Evolutionary conservation across 2,113 vertebrate genomes (phyloP).

Genomic region (Triplophysa siluroides): DNA sequence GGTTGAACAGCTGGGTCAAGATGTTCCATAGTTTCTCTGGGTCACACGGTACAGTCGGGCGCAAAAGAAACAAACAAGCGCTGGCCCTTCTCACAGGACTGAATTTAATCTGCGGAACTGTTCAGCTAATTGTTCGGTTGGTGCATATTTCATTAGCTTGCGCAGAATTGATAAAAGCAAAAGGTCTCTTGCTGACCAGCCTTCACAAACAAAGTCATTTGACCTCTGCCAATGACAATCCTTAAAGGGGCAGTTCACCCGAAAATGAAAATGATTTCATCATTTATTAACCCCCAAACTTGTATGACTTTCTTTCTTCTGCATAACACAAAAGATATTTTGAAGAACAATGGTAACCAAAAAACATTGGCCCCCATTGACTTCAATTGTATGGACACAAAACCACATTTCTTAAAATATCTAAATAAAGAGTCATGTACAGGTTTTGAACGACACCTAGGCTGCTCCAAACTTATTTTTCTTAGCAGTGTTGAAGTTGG

Average conservation of each 20-base stretch:
- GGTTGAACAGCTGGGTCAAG: conserved; percentile 33
- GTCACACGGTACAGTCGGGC: conserved; percentile 13
- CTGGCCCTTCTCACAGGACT: conserved; percentile 15
- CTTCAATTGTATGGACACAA: no score
- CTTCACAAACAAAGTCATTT: not conserved
- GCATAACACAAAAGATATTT: no score
- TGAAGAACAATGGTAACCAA: no score
- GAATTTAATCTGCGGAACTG: conserved; percentile 57
- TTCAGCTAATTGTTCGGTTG: conserved; percentile 63
- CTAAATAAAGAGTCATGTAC: no score
- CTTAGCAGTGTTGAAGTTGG: not conserved
- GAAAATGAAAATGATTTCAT: no score
- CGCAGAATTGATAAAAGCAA: conserved; percentile 65
- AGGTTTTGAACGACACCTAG: no score
- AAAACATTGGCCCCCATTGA: no score
- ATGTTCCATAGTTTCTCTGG: conserved; percentile 18
- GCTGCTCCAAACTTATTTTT: no score
- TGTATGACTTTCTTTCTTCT: not conserved
- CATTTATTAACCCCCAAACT: no score
- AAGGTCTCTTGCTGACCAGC: conserved; percentile 6
- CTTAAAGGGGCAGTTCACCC: not conserved
- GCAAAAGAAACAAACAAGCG: conserved; percentile 14
- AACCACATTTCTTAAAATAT: no score
- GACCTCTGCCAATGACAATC: not conserved
- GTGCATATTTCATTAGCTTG: conserved; percentile 72